A percentile compares a stretch with the other conserved stretches of the same genome.
phyloP scores from a whole-genome alignment of 2,797 vertebrate genomes.

The Leptatherina wallacei region DNA sequence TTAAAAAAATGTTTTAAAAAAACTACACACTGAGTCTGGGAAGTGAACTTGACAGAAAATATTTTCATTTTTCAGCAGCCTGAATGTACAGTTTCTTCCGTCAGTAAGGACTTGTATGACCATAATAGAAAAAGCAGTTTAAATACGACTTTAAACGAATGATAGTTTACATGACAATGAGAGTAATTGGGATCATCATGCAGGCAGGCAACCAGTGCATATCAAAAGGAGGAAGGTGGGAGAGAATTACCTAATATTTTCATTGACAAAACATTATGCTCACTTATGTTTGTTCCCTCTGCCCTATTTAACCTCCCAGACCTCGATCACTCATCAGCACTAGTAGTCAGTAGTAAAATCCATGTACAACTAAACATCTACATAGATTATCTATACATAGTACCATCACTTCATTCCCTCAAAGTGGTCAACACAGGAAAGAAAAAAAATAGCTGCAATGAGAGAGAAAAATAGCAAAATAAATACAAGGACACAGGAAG shows the following conservation, averaged over 20 bases:
- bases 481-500: slow-evolving; percentile 18
- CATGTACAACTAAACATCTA: slow-evolving; percentile 50
- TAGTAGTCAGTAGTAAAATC: slow-evolving; percentile 76
- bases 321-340: slow-evolving; percentile 51
- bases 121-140: slow-evolving; percentile 41
- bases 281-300: background rate
- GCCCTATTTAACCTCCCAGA: background rate
- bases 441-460: background rate
- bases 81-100: background rate
- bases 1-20: background rate
- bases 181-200: slow-evolving; percentile 39
- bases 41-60: slow-evolving; percentile 1
- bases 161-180: slow-evolving; percentile 39
- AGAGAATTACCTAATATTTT: slow-evolving; percentile 8
- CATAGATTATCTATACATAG: slow-evolving; percentile 51
- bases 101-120: slow-evolving; percentile 28
- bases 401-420: slow-evolving; percentile 39
- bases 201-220: slow-evolving; percentile 68
- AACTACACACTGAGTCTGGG: background rate
- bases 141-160: slow-evolving; percentile 57
- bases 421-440: slow-evolving; percentile 14
- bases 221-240: slow-evolving; percentile 20
- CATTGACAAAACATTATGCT: slow-evolving; percentile 9
- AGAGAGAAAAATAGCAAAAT: slow-evolving; percentile 5
- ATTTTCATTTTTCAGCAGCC: slow-evolving; percentile 10